Conservation (phyloP, 2,888 invertebrate species). For the Hirtodrosophila trivittata region DNA sequence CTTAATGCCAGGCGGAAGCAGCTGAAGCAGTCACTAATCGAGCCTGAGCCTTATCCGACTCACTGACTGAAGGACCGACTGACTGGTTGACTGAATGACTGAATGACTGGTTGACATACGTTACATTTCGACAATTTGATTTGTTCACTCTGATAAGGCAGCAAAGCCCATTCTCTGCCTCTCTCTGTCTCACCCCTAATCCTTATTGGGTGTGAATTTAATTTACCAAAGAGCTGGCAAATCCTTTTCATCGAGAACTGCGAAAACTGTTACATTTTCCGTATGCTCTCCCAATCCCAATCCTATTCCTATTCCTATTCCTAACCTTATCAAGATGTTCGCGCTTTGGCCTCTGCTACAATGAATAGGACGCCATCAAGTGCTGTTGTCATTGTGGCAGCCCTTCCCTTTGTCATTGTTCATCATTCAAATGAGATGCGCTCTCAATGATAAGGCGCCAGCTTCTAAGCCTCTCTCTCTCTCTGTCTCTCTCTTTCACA, state of each 20-base stretch:
- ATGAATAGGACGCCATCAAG: constrained; percentile 32
- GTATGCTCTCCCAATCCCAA: constrained; percentile 12
- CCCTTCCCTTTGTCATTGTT: constrained; percentile 34
- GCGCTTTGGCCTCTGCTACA: constrained; percentile 63
- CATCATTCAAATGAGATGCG: constrained; percentile 58
- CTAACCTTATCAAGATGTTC: constrained; percentile 74
- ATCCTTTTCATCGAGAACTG: constrained; percentile 53
- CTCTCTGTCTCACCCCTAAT: constrained; percentile 56
- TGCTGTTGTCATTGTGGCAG: constrained; percentile 27
- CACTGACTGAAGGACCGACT: constrained; percentile 21
- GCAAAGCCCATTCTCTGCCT: neutral
- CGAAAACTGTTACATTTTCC: constrained; percentile 56
- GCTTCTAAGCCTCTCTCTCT: constrained; percentile 3
- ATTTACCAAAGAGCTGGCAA: constrained; percentile 72
- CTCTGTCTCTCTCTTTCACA: neutral
- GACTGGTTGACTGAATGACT: constrained; percentile 8
- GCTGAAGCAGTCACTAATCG: constrained; percentile 60
- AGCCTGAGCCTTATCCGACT: too few relatives aligned
- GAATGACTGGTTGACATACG: constrained; percentile 42
- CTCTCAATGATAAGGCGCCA: constrained; percentile 35
- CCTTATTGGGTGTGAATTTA: constrained; percentile 75
- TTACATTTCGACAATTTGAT: constrained; percentile 66
- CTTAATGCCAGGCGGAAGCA: constrained; percentile 73
- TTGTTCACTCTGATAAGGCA: constrained; percentile 46
- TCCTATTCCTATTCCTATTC: too few relatives aligned